Evolutionary conservation across 1,140 invertebrate species (phyloP), one percentile per base, ranked within the genome.

Genomic region (Pogonus chalceus): DNA sequence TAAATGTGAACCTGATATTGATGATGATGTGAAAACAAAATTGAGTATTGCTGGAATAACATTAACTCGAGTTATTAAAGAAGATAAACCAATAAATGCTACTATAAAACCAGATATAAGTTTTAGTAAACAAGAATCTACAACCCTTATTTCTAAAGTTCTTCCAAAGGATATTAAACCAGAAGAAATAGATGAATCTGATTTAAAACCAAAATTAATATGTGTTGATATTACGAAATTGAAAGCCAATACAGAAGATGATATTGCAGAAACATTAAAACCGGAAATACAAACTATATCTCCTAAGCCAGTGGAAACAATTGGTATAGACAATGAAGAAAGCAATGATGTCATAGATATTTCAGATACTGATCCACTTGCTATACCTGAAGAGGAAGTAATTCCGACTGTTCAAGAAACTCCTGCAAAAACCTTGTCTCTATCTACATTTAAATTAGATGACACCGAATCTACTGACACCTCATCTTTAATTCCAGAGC

Each of bases 391-490:
- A n/a, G 23, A 35, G 4, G 3, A 24, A 43, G 39, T 35, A 16
- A 39, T 2, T 20, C 23, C 49, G 20, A 10, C 43, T 16, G 31
- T 54, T 52, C 56, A n/a, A 12, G 18, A 20, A 20, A 14, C 52
- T 14, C 31, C 35, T 22, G 12, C 53, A 35, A 43, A 50, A 39
- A 23, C 47, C 18, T 35, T 43, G 21, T 54, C 51, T 35, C 18
- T 57, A 16, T 24, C 18, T 18, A 24, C 37, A 31, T 55, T 56
- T 50, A 60, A 58, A 31, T 52, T 59, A n/a, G 64, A 66, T 56
- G 62, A 62, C 57, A 72, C 50, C 39, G 59, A 74, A 64, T 69
- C 70, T 23, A 59, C 72, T 21, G 72, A 72, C 2, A 47, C 53
- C 20, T 37, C 50, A 49, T n/a, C n/a, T n/a, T 52, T 55, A 47